A percentile compares a stretch with the other conserved stretches of the same genome.
Conservation (phyloP, 2,888 invertebrate species). For the Diogma glabrata region DNA sequence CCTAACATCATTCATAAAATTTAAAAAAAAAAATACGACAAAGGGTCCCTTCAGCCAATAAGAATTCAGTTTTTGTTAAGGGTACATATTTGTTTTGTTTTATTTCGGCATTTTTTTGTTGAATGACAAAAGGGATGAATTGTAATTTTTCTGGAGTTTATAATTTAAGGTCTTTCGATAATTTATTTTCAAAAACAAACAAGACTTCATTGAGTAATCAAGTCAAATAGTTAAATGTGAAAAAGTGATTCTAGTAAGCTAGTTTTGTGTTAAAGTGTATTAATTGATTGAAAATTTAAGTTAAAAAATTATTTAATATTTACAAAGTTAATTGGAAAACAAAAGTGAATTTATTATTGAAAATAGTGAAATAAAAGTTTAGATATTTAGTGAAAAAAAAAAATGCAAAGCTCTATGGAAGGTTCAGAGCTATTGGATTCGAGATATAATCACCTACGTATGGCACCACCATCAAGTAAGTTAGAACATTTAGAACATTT, state of each 20-base stretch:
- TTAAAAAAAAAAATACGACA: no score
- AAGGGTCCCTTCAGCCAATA: no score
- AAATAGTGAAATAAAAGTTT: slow-evolving; percentile 3
- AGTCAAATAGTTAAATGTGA: not conserved
- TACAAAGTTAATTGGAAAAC: not conserved
- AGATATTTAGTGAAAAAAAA: slow-evolving; percentile 3
- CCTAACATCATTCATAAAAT: no score
- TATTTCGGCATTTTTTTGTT: no score
- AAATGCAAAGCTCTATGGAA: slow-evolving; percentile 30
- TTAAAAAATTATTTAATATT: not conserved
- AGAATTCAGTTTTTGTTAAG: no score
- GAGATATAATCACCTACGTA: slow-evolving; percentile 28
- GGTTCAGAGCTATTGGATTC: slow-evolving; percentile 32
- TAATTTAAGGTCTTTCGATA: no score
- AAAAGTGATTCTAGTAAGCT: no score
- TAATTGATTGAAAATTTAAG: not conserved
- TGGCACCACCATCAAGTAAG: slow-evolving; percentile 35
- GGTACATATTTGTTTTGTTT: no score
- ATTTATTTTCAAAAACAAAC: not conserved
- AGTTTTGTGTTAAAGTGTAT: not conserved
- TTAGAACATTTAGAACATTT: slow-evolving; percentile 12
- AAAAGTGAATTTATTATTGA: not conserved
- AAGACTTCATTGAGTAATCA: slow-evolving; percentile 4
- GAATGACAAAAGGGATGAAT: no score
- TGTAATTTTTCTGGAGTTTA: no score